Conservation (phyloP, 2,797 vertebrate species). For the Eulemur coronatus region DNA sequence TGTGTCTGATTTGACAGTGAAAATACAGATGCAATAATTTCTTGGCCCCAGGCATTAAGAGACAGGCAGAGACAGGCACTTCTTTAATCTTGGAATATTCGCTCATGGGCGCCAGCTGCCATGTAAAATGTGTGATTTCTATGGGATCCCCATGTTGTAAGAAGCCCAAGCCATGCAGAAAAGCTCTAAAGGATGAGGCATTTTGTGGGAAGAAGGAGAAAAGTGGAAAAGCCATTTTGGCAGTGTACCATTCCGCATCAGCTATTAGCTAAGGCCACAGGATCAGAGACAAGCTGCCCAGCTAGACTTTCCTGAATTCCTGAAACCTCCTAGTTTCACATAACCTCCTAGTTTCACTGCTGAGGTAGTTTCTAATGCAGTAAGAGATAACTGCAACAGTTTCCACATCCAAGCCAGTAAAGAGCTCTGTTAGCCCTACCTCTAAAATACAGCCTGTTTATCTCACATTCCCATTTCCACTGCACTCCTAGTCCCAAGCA, state of each 20-base stretch:
- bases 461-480: not conserved
- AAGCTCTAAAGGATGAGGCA: not conserved
- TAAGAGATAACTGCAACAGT: not conserved
- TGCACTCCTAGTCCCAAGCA: not conserved
- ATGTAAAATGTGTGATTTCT: not conserved
- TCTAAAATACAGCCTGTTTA: not conserved
- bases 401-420: not conserved
- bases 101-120: not conserved
- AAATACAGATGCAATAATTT: not conserved
- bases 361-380: not conserved
- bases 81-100: not conserved
- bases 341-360: not conserved
- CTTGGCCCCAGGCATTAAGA: not conserved
- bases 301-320: not conserved
- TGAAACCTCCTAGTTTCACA: too few species aligned
- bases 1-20: not conserved
- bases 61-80: not conserved
- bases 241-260: not conserved
- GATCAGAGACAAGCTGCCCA: not conserved
- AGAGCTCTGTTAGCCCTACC: not conserved
- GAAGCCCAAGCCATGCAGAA: not conserved
- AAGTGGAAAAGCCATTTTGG: not conserved
- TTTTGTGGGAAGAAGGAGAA: not conserved
- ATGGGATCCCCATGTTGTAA: not conserved
- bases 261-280: not conserved